Evolutionary conservation across 2,888 invertebrate genomes (phyloP).

Genomic region (Drosophila diplacantha): DNA sequence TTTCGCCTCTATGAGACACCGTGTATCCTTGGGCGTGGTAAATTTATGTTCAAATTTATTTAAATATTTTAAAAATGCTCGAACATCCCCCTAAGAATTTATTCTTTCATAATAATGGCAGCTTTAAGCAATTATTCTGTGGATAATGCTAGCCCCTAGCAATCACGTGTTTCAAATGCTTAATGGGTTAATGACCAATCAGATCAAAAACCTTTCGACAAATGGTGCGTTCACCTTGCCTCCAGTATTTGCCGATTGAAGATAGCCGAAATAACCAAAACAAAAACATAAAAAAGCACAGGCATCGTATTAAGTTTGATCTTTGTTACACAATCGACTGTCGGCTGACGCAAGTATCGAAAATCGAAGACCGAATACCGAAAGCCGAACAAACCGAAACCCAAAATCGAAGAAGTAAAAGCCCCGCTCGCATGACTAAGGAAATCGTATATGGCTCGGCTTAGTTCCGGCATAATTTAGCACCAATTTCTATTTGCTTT

Average conservation of each 20-base stretch:
- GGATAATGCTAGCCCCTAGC: not conserved
- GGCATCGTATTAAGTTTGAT: conserved; percentile 36
- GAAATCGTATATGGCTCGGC: conserved; percentile 49
- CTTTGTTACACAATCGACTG: conserved; percentile 49
- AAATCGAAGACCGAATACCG: conserved; percentile 34
- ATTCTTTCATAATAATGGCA: not conserved
- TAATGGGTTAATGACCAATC: conserved; percentile 29
- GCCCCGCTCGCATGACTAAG: conserved; percentile 25
- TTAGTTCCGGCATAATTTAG: conserved; percentile 69
- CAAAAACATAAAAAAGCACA: conserved; percentile 11
- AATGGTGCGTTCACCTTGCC: conserved; percentile 38
- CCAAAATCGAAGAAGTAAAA: conserved; percentile 34
- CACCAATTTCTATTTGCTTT: conserved; percentile 71
- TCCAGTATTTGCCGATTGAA: conserved; percentile 15
- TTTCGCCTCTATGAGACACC: no score
- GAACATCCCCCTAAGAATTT: not conserved
- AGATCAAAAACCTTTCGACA: conserved; percentile 31
- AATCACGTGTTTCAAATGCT: conserved; percentile 8
- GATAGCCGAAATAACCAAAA: conserved; percentile 18
- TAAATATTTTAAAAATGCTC: no score
- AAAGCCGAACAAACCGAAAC: conserved; percentile 13
- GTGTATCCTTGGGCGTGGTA: no score
- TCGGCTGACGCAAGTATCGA: conserved; percentile 54
- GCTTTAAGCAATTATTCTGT: not conserved
- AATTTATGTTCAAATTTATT: no score